phyloP scores from a whole-genome alignment of 2,797 vertebrate genomes.

The Pipistrellus kuhlii region DNA sequence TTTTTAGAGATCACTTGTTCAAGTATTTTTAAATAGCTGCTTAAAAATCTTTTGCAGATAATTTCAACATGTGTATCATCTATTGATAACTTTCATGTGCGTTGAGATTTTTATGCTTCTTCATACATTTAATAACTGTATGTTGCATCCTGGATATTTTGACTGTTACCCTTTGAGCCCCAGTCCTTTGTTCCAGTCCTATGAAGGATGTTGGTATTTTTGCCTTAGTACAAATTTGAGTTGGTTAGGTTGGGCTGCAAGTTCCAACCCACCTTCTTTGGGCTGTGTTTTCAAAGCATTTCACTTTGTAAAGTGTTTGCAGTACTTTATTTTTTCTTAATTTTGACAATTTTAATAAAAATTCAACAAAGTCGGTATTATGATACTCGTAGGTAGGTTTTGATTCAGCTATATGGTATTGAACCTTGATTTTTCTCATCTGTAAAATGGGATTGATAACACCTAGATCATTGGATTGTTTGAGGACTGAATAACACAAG shows the following conservation, averaged over 20 bases:
- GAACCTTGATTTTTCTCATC: neutral
- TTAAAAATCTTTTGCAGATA: neutral
- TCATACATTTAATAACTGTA: neutral
- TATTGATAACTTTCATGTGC: neutral
- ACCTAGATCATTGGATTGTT: neutral
- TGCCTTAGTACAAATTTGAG: neutral
- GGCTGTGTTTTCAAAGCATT: neutral
- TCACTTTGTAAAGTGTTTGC: neutral
- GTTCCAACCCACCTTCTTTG: neutral
- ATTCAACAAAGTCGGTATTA: neutral
- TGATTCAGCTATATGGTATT: neutral
- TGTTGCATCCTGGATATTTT: neutral
- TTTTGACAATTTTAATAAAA: neutral
- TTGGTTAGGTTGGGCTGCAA: neutral
- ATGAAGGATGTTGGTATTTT: neutral
- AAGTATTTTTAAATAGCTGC: neutral
- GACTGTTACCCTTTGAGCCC: neutral
- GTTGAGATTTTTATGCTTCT: neutral
- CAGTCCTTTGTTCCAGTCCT: neutral
- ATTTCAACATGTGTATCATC: constrained; percentile 20
- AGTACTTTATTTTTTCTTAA: constrained; percentile 45
- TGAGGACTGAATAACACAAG: neutral
- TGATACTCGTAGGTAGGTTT: neutral
- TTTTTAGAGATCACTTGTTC: constrained; percentile 10
- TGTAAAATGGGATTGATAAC: neutral